phyloP scores from a whole-genome alignment of 2,888 invertebrate genomes.

The Micoletzkya japonica region DNA sequence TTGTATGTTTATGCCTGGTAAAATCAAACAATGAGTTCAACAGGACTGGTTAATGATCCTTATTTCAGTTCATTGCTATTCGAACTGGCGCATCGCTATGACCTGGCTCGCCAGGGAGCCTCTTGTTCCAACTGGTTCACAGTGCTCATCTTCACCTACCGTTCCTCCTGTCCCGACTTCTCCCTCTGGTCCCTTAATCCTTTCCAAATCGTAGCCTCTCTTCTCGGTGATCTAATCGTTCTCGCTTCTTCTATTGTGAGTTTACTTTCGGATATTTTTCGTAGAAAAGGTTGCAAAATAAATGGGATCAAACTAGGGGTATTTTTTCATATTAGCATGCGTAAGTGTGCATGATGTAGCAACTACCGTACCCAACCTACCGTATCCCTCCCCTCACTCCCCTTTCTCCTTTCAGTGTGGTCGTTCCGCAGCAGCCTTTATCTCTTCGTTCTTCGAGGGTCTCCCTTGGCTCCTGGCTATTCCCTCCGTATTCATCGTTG shows the following conservation, averaged over 20 bases:
- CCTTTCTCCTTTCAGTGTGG: slow-evolving; percentile 24
- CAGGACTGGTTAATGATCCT: neutral
- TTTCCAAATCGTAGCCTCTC: slow-evolving; percentile 19
- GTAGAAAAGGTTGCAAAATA: neutral
- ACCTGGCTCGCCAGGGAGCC: neutral
- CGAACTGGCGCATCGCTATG: slow-evolving; percentile 21
- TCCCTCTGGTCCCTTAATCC: slow-evolving; percentile 25
- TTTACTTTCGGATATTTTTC: neutral
- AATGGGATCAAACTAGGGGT: too few relatives aligned
- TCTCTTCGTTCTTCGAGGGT: slow-evolving; percentile 18
- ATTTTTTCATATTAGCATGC: too few relatives aligned
- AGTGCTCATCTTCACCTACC: too few relatives aligned
- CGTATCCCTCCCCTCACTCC: too few relatives aligned
- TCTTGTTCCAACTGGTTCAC: slow-evolving; percentile 5
- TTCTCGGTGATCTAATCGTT: slow-evolving; percentile 15
- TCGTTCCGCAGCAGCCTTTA: slow-evolving; percentile 5
- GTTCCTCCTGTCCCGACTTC: neutral
- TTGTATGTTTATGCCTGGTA: neutral
- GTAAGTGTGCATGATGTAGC: too few relatives aligned
- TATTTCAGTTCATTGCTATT: slow-evolving; percentile 16
- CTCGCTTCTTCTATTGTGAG: slow-evolving; percentile 13
- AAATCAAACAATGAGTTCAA: neutral
- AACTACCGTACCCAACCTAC: too few relatives aligned
- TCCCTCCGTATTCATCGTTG: slow-evolving; percentile 21
- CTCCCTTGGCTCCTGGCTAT: slow-evolving; percentile 21